phyloP scores from a whole-genome alignment of 2,888 invertebrate species.

The Scaptomyza polygonia region DNA sequence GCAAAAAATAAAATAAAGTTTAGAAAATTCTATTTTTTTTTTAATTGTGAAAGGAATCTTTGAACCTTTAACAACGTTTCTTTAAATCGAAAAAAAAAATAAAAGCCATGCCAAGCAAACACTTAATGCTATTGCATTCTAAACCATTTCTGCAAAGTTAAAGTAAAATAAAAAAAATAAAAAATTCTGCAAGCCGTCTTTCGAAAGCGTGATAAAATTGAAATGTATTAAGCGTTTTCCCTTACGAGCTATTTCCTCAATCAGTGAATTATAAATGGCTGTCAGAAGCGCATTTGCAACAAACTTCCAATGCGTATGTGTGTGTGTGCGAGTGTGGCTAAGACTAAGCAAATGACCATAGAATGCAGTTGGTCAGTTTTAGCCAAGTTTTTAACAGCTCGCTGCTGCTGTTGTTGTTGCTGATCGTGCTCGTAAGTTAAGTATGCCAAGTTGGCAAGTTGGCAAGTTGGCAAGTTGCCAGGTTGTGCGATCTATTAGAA shows the following conservation, averaged over 20 bases:
- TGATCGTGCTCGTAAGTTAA: conserved; percentile 45
- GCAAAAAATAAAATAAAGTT: no score
- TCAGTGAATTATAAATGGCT: conserved; percentile 41
- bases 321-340: conserved; percentile 6
- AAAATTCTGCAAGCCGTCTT: neutral
- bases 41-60: no score
- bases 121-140: no score
- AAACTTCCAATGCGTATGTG: conserved; percentile 3
- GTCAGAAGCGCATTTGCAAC: conserved; percentile 27
- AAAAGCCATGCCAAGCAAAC: no score
- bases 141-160: no score
- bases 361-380: conserved; percentile 25
- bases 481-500: conserved; percentile 66
- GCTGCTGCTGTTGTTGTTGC: neutral
- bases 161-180: neutral
- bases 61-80: no score
- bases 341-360: conserved; percentile 9
- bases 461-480: conserved; percentile 19
- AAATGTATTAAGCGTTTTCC: conserved; percentile 18
- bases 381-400: conserved; percentile 1
- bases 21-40: no score
- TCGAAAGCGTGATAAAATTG: neutral
- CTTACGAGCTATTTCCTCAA: conserved; percentile 37
- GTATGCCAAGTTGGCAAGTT: conserved; percentile 54
- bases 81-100: no score